Conservation (phyloP, 2,113 vertebrate species). For the Carettochelys insculpta region DNA sequence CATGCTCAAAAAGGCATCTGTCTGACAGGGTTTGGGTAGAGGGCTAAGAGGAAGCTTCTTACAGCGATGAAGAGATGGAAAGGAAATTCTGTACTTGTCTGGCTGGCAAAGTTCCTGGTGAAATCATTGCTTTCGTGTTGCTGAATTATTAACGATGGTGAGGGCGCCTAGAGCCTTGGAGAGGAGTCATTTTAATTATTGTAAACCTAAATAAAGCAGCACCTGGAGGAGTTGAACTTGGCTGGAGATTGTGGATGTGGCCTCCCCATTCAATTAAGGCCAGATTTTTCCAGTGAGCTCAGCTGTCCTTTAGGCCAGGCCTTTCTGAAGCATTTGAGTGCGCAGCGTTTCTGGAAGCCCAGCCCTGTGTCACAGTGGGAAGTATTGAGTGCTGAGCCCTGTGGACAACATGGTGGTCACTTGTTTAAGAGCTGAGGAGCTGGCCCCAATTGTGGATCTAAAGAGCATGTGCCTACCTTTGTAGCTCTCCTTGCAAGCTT, state of each 20-base stretch:
- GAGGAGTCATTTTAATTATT: background rate
- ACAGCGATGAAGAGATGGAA: background rate
- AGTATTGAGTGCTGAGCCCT: background rate
- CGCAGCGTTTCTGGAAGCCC: background rate
- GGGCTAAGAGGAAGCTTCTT: background rate
- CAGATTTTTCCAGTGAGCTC: background rate
- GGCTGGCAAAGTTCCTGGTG: background rate
- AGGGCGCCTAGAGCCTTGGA: background rate
- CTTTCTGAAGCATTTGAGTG: background rate
- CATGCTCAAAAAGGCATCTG: rapidly evolving
- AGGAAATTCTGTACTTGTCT: background rate
- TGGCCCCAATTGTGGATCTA: background rate
- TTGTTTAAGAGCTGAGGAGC: background rate
- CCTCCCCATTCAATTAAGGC: background rate
- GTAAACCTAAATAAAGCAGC: background rate
- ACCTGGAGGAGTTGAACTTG: background rate
- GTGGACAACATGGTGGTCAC: background rate
- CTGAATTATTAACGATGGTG: background rate
- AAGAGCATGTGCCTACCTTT: background rate
- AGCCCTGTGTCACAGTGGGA: rapidly evolving
- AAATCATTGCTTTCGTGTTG: background rate
- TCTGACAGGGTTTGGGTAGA: background rate
- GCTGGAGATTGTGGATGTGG: background rate
- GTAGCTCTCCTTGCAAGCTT: too few species aligned
- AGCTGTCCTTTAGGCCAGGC: background rate